Evolutionary conservation across 2,888 invertebrate genomes (phyloP).

Genomic region (Drosophila seclusa): DNA sequence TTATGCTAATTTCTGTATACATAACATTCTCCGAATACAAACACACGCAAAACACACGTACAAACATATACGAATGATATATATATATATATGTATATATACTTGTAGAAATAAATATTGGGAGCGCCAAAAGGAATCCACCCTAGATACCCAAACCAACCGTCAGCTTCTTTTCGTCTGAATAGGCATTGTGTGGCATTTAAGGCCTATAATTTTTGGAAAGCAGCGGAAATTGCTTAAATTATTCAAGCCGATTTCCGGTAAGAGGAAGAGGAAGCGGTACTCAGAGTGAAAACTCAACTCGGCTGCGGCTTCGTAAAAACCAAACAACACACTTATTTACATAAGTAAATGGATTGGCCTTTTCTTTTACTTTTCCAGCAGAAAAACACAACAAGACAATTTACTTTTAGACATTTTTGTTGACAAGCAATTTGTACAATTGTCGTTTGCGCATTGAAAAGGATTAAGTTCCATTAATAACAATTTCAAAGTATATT

Average conservation of each 20-base stretch:
- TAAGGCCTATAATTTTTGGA: slow-evolving; percentile 23
- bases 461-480: background rate
- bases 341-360: slow-evolving; percentile 33
- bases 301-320: slow-evolving; percentile 13
- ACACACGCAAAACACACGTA: slow-evolving; percentile 15
- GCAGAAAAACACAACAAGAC: background rate
- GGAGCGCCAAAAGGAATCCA: background rate
- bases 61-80: slow-evolving; percentile 5
- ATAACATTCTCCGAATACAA: slow-evolving; percentile 49
- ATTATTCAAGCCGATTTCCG: slow-evolving; percentile 31
- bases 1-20: slow-evolving; percentile 72
- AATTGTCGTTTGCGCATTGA: background rate
- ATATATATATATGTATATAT: background rate
- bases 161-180: slow-evolving; percentile 10
- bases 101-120: slow-evolving; percentile 22
- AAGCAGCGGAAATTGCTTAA: slow-evolving; percentile 25
- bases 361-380: slow-evolving; percentile 4
- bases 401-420: background rate
- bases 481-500: background rate
- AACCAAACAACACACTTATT: slow-evolving; percentile 16
- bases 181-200: slow-evolving; percentile 9
- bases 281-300: background rate
- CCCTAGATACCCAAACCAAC: slow-evolving; percentile 12
- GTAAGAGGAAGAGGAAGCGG: background rate
- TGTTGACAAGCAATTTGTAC: slow-evolving; percentile 1